Evolutionary conservation across 2,888 invertebrate genomes (phyloP).

Genomic region (Apotomis capreana): DNA sequence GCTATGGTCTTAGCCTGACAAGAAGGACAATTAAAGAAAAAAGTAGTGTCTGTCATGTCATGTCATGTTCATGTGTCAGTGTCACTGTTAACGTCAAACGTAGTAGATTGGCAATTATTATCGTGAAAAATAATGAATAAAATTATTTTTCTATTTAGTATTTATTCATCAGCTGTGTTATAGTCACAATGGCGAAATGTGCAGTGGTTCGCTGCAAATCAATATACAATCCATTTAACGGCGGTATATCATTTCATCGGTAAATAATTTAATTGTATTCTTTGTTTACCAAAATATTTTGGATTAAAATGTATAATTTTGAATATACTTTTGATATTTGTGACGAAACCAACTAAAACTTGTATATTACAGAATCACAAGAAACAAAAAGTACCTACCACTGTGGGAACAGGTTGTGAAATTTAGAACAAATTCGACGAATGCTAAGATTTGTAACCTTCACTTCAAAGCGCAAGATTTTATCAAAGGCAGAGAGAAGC

Average conservation of each 20-base stretch:
- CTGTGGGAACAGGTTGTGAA: conserved; percentile 25
- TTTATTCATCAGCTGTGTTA: not conserved
- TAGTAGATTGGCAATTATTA: too few relatives aligned
- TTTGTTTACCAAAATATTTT: not conserved
- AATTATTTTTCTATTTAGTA: too few relatives aligned
- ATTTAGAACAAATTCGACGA: conserved; percentile 1
- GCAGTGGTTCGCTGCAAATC: conserved; percentile 38
- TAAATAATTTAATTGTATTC: not conserved
- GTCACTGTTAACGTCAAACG: too few relatives aligned
- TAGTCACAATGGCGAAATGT: conserved; percentile 50
- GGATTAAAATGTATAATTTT: not conserved
- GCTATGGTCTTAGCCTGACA: too few relatives aligned
- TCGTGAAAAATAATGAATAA: too few relatives aligned
- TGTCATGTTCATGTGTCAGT: too few relatives aligned
- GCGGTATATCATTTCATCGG: conserved; percentile 19
- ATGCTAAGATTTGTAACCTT: conserved; percentile 30
- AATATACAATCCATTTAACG: conserved; percentile 4
- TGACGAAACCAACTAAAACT: too few relatives aligned
- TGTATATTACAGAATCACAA: conserved; percentile 19
- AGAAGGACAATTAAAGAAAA: too few relatives aligned
- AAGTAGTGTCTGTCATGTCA: too few relatives aligned
- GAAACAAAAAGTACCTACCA: conserved; percentile 19
- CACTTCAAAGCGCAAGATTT: conserved; percentile 30
- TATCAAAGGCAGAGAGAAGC: not conserved
- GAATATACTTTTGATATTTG: not conserved